Evolutionary conservation across 2,113 vertebrate species (phyloP).

Genomic region (Crotalus horridus): DNA sequence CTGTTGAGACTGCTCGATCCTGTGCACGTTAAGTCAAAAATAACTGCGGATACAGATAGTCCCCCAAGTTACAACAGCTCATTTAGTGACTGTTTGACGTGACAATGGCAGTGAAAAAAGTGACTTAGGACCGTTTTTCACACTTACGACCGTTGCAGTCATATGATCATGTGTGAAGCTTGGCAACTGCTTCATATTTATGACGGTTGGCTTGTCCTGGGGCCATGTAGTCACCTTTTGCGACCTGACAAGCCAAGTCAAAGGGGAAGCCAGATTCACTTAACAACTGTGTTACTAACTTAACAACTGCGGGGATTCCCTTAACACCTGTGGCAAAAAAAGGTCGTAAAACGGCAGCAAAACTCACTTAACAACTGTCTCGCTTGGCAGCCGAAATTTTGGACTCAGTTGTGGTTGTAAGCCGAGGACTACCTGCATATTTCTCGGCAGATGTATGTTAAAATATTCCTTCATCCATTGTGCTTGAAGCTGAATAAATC

Average conservation of each 20-base stretch:
- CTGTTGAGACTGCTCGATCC: background rate
- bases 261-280: background rate
- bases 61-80: background rate
- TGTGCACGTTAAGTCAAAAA: background rate
- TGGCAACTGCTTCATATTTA: background rate
- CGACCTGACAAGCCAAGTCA: background rate
- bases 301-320: too few species aligned
- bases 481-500: background rate
- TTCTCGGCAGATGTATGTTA: background rate
- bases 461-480: background rate
- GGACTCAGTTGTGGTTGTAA: background rate
- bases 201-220: background rate
- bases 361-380: background rate
- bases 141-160: background rate
- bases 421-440: background rate
- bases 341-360: background rate
- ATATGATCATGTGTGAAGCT: background rate
- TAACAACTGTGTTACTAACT: background rate
- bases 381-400: background rate
- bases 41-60: too few species aligned
- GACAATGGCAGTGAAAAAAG: background rate
- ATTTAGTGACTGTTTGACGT: background rate
- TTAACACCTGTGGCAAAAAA: background rate
- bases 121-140: too few species aligned
- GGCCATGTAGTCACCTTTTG: background rate